These are phyloP conservation scores for Proteles cristata DNA, from an alignment of 2,113 vertebrate species.

Conservation along the genomic window DNA sequence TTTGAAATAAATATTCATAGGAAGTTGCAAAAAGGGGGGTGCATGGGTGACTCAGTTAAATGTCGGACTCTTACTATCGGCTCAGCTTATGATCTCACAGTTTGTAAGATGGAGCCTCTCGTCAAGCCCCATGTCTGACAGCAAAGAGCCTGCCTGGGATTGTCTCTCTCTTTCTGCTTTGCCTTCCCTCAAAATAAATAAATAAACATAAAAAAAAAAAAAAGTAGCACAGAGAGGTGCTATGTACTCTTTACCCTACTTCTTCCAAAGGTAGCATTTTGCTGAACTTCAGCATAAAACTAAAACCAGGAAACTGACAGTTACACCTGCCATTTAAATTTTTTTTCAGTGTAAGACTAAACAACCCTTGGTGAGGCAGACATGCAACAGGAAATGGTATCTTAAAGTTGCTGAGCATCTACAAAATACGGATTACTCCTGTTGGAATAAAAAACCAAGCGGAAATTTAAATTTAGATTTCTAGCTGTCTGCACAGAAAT, in stretches of 20 bases:
- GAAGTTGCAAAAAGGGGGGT: neutral
- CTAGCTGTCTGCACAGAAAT: neutral
- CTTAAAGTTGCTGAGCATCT: neutral
- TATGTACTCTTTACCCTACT: too few species aligned
- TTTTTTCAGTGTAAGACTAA: neutral
- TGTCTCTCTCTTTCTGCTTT: too few species aligned
- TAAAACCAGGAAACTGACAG: neutral
- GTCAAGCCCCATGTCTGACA: too few species aligned
- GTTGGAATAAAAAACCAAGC: neutral
- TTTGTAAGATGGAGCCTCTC: too few species aligned
- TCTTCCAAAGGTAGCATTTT: neutral
- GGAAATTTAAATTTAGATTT: neutral
- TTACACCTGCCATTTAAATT: neutral
- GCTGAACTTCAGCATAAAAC: neutral
- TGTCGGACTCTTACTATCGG: too few species aligned
- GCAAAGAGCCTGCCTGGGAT: too few species aligned
- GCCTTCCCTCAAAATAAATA: too few species aligned
- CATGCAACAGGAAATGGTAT: neutral
- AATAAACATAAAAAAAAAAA: too few species aligned
- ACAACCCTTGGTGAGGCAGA: neutral
- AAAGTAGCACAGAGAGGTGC: neutral
- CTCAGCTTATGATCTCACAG: too few species aligned
- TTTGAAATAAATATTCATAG: neutral
- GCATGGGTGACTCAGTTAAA: too few species aligned
- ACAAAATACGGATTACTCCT: neutral